Percentiles rank a stretch among this genome's conserved stretches.
phyloP scores from a whole-genome alignment of 2,113 vertebrate species.

The Camelus dromedarius region DNA sequence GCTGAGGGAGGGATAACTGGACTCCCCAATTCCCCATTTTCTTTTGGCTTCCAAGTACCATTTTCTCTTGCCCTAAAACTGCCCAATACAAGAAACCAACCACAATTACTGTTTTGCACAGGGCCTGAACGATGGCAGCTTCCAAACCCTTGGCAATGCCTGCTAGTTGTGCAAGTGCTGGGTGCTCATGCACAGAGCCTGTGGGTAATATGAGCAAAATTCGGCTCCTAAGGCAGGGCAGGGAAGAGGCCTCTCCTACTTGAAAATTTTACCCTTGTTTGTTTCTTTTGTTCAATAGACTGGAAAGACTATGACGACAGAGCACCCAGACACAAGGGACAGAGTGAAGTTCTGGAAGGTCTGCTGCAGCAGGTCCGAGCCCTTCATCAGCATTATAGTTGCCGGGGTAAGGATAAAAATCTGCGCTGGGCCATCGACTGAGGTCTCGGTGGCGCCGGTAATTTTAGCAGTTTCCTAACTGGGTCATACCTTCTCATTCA shows the following conservation, averaged over 20 bases:
- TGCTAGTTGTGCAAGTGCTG: background rate
- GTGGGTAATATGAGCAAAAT: constrained; percentile 17
- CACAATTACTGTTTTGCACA: constrained; percentile 75
- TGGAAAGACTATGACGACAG: constrained; percentile 95
- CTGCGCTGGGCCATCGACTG: constrained; percentile 89
- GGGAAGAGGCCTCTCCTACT: constrained; percentile 69
- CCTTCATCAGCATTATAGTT: constrained; percentile 93
- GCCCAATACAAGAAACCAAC: constrained; percentile 67
- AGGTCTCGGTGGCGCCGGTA: constrained; percentile 95
- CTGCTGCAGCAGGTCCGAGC: constrained; percentile 96
- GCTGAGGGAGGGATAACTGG: background rate
- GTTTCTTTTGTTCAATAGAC: constrained; percentile 91
- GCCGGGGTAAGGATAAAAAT: constrained; percentile 93
- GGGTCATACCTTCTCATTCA: constrained; percentile 97
- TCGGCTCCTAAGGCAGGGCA: background rate
- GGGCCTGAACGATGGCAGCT: constrained; percentile 61
- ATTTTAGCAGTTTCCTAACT: constrained; percentile 92
- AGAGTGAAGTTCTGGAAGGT: constrained; percentile 95
- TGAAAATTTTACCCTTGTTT: constrained; percentile 87
- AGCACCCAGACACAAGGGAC: constrained; percentile 92
- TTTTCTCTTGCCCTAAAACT: constrained; percentile 71
- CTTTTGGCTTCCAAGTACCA: constrained; percentile 65
- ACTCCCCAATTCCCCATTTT: constrained; percentile 57
- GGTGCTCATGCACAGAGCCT: constrained; percentile 11
- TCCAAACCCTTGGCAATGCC: constrained; percentile 5